phyloP scores from a whole-genome alignment of 2,113 vertebrate species.

The Genyomyrus donnyi region DNA sequence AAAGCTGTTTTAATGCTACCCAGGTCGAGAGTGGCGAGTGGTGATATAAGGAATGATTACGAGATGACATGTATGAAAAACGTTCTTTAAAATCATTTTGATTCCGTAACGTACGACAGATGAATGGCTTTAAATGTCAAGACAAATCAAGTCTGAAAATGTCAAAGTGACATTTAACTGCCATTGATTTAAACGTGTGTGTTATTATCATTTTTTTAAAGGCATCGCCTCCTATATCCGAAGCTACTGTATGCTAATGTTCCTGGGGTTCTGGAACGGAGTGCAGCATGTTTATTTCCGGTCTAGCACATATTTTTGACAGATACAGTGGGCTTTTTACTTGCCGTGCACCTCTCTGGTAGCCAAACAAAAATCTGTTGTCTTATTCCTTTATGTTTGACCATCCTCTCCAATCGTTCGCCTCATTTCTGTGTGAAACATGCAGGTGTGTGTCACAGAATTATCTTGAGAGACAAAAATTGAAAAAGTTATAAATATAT shows the following conservation, averaged over 20 bases:
- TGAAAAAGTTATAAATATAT: not conserved
- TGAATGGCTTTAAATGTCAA: conserved; percentile 60
- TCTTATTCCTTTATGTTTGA: not conserved
- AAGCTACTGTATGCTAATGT: not conserved
- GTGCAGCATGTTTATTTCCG: not conserved
- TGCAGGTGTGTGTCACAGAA: not conserved
- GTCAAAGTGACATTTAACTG: conserved; percentile 45
- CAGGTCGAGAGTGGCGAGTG: not conserved
- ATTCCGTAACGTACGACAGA: conserved; percentile 49
- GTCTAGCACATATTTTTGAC: not conserved
- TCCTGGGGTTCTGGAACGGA: not conserved
- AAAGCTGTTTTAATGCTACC: not conserved
- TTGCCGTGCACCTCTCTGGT: not conserved
- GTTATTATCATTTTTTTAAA: not conserved
- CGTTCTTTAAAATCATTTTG: conserved; percentile 39
- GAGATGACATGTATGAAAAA: conserved; percentile 6
- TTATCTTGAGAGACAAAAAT: not conserved
- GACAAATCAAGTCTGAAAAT: conserved; percentile 66
- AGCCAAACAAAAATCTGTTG: not conserved
- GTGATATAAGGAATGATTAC: conserved; percentile 12
- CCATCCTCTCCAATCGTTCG: not conserved
- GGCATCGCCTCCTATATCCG: not conserved
- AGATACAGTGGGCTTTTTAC: not conserved
- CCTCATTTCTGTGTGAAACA: not conserved
- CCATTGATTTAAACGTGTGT: conserved; percentile 31